Base-by-base conservation (phyloP, 2,888 invertebrate genomes). In the Nectonema munidae region DNA sequence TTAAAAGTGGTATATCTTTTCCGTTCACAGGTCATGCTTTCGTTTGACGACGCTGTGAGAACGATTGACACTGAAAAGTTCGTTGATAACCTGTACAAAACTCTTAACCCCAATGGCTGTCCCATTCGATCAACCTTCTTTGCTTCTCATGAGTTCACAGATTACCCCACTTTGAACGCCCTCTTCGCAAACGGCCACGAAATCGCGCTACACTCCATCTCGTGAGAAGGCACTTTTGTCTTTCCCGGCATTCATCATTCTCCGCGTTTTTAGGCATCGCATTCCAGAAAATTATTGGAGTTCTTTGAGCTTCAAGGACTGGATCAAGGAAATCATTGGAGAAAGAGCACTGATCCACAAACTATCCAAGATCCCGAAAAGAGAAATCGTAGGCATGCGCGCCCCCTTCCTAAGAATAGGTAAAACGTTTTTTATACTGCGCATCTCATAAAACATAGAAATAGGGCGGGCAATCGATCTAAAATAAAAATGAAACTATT, bases 321-420 rank as follows among this genome's bases (percentile, higher is more conserved):
- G 77, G 77, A 74, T 74, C 38, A 75, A 74, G 54, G 77, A 77
- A 59, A 77, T 77, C 76, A 75, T 75, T 29, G 77, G 77, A 42
- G 74, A 73, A 69, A 66, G 77, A 47, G 71, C 75, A 45, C 75
- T 77, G 50, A 67, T 68, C 42, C 76, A 77, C 55, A 76, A 76
- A 52, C 77, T 65, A 58, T 68, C 76, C 42, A 76, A 77, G 56
- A 64, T 77, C 45, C 71, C 74, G 2, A 76, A 77, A 53, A 74
- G 75, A 58, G 73, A 73, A 46, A 73, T 79, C 14, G 75, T 77
- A 3, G 77, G 77, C 30, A 71, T 77, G 3, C 68, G 77, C 41
- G 74, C 76, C 3, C 77, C 77, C 1, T 79, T 76, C 52, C 19
- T 34, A 18, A 5, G 35, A 34, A 34, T 34, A 20, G 35, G 35